phyloP scores from a whole-genome alignment of 2,888 invertebrate genomes.

The Pelosia muscerda region DNA sequence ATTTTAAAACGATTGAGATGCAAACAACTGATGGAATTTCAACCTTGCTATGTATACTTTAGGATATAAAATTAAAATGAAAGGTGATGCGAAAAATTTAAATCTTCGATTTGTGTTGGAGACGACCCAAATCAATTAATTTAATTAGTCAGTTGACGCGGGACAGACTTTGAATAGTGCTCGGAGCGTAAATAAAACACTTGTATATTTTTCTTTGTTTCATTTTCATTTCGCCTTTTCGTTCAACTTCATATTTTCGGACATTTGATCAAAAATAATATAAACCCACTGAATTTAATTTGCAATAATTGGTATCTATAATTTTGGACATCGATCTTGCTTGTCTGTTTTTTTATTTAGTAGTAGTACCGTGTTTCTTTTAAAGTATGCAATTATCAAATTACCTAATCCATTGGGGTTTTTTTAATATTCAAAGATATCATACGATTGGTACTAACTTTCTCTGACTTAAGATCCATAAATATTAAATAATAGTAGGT shows the following conservation, averaged over 20 bases:
- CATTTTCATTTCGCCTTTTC: constrained; percentile 11
- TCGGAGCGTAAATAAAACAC: constrained; percentile 26
- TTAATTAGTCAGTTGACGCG: constrained; percentile 66
- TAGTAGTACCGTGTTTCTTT: neutral
- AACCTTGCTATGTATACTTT: constrained; percentile 31
- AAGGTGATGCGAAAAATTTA: constrained; percentile 35
- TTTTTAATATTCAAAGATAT: no score
- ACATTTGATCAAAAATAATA: neutral
- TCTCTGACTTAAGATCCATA: no score
- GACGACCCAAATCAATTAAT: constrained; percentile 71
- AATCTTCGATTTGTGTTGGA: constrained; percentile 51
- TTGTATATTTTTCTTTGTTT: constrained; percentile 35
- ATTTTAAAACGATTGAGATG: constrained; percentile 40
- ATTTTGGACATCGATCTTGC: neutral
- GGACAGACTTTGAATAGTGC: constrained; percentile 42
- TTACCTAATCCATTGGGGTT: neutral
- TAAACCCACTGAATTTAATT: neutral
- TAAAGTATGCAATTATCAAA: neutral
- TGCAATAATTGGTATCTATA: neutral
- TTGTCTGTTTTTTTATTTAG: neutral
- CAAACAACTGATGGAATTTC: constrained; percentile 30
- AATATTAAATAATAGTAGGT: neutral
- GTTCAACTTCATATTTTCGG: neutral
- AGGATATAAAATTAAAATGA: constrained; percentile 36
- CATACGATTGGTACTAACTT: no score